A percentile compares a stretch with the other conserved stretches of the same genome.
These are phyloP conservation scores for Dinoponera quadriceps DNA, from an alignment of 1,140 invertebrate species.

Conservation along the genomic window DNA sequence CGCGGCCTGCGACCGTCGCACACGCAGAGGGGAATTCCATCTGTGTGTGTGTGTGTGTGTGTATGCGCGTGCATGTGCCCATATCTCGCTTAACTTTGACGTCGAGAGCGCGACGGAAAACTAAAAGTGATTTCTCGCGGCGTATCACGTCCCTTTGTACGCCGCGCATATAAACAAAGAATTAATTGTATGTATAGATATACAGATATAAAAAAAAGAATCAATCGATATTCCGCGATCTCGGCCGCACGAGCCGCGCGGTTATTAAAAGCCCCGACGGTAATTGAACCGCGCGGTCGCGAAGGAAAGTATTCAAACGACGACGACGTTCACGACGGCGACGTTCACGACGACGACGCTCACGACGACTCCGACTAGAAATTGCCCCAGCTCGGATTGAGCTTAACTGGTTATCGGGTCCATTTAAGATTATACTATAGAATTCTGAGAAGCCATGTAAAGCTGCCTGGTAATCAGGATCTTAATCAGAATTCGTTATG, in stretches of 20 bases:
- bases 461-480: too few species aligned
- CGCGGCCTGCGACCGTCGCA: conserved; percentile 3
- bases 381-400: too few species aligned
- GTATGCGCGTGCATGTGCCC: background rate
- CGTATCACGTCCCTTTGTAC: conserved; percentile 24
- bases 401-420: too few species aligned
- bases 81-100: conserved; percentile 57
- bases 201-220: conserved; percentile 9
- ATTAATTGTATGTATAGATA: conserved; percentile 53
- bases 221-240: conserved; percentile 39
- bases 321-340: too few species aligned
- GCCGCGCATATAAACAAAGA: conserved; percentile 41
- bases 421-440: too few species aligned
- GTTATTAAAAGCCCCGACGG: conserved; percentile 42
- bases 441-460: too few species aligned
- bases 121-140: conserved; percentile 47
- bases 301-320: background rate
- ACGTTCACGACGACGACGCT: too few species aligned
- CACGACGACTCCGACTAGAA: too few species aligned
- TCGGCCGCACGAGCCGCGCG: background rate
- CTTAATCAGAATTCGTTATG: too few species aligned
- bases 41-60: background rate
- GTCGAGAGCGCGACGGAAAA: conserved; percentile 24
- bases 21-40: background rate
- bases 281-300: conserved; percentile 44